These are phyloP conservation scores for Austrofundulus limnaeus DNA, from an alignment of 2,113 vertebrate genomes.

Conservation along the genomic window DNA sequence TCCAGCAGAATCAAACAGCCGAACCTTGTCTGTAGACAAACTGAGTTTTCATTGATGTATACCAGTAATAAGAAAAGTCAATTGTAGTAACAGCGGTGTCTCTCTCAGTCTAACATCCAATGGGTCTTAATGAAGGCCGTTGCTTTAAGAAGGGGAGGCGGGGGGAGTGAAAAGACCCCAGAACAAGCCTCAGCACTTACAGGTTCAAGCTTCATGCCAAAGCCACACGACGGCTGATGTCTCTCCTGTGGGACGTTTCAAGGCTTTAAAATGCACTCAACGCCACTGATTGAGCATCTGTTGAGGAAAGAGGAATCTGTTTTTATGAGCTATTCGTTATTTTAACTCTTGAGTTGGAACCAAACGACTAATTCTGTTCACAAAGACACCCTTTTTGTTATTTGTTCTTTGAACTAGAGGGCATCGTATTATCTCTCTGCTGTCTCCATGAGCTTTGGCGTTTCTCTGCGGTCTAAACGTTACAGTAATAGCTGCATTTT, in stretches of 20 bases:
- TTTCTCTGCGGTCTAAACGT: constrained; percentile 20
- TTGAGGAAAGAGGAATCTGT: constrained; percentile 9
- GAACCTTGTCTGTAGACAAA: background rate
- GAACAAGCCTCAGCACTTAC: background rate
- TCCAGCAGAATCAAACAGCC: constrained; percentile 4
- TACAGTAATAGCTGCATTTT: constrained; percentile 35
- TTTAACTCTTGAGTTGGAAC: constrained; percentile 29
- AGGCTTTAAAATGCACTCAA: background rate
- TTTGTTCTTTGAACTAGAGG: constrained; percentile 42
- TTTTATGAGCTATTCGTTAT: constrained; percentile 44
- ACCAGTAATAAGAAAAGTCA: constrained; percentile 17
- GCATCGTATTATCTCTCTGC: constrained; percentile 25
- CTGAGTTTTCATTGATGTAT: constrained; percentile 17
- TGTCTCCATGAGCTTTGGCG: constrained; percentile 15
- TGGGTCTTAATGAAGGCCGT: background rate
- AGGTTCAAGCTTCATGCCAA: background rate
- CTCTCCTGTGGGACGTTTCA: constrained; percentile 4
- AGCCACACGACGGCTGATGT: background rate
- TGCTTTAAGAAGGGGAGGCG: background rate
- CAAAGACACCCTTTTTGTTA: constrained; percentile 32
- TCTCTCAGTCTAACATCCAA: background rate
- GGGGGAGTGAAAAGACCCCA: too few relatives aligned
- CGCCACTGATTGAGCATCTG: constrained; percentile 4
- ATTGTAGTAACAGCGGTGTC: background rate
- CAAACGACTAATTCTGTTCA: constrained; percentile 2